Base-by-base conservation (phyloP, 2,888 invertebrate species). In the Cryptocheilus praepositus region DNA sequence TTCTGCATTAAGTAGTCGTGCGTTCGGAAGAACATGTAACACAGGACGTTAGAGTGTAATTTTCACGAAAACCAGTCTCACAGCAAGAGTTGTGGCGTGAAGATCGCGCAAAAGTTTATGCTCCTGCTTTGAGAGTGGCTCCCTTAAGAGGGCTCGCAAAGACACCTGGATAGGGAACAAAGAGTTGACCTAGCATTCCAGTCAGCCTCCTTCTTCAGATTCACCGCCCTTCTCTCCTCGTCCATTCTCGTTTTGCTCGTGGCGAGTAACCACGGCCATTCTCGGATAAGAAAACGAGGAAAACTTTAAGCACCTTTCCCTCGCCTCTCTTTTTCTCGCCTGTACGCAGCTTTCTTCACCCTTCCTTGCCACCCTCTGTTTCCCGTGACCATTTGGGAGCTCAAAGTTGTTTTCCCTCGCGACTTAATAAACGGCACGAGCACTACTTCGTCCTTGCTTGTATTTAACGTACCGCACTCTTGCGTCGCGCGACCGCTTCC, bases 361-460 rank as follows among this genome's bases (percentile, higher is more conserved):
- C 53, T 53, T 53, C 53, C 22, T 19, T 15, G 22, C 59, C 46
- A 11, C 21, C 7, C 15, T 16, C 36, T 43, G 21, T 22, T 43
- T 44, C 13, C 67, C 56, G 18, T 18, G 59, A 58, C 67, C 51
- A 70, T 73, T 72, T 62, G 62, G 52, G 56, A 49, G 49, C 71
- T 74, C 69, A 71, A 76, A 71, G 74, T 71, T 73, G 66, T 67
- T 70, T 66, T 51, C 56, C 25, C 55, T 69, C 57, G 55, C 56
- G 73, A 67, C 70, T 80, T 73, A 77, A 81, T 78, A 71, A 79
- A 79, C 70, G 72, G 59, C 65, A 61, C 52, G 52, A 61, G 64
- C 72, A 60, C 65, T 58, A 18, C 19, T 54, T 67, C 54, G 44
- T 61, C 55, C 22, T 61, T 64, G 19, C 22, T 61, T 64, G 19